Conservation (phyloP, 2,113 vertebrate genomes). For the Macheiramphus alcinus region DNA sequence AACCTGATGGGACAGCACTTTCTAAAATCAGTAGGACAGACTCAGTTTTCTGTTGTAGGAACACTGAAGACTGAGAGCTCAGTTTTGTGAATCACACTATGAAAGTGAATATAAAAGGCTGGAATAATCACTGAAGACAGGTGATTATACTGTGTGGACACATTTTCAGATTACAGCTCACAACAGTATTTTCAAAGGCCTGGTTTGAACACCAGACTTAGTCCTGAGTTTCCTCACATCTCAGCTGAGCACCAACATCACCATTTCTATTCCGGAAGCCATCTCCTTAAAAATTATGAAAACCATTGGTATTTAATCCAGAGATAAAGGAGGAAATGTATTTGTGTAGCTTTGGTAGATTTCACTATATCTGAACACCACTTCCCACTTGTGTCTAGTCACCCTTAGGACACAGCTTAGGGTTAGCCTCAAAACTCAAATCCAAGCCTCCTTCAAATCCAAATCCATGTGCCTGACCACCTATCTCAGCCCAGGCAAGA, state of each 20-base stretch:
- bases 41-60: constrained; percentile 8
- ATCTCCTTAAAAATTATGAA: neutral
- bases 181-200: neutral
- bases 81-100: constrained; percentile 6
- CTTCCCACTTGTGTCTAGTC: neutral
- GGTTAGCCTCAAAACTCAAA: neutral
- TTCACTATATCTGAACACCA: neutral
- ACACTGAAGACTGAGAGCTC: constrained; percentile 3
- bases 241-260: neutral
- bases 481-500: neutral
- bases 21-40: neutral
- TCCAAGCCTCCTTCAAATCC: neutral
- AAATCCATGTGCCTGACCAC: neutral
- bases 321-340: neutral
- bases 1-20: neutral
- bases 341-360: neutral
- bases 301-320: neutral
- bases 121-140: neutral
- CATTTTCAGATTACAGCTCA: neutral
- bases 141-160: neutral
- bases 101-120: neutral
- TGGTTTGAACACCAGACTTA: neutral
- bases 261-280: neutral
- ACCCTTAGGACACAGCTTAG: neutral
- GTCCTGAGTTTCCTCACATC: neutral